Evolutionary conservation across 1,140 invertebrate genomes (phyloP).

Genomic region (Oedothorax gibbosus): DNA sequence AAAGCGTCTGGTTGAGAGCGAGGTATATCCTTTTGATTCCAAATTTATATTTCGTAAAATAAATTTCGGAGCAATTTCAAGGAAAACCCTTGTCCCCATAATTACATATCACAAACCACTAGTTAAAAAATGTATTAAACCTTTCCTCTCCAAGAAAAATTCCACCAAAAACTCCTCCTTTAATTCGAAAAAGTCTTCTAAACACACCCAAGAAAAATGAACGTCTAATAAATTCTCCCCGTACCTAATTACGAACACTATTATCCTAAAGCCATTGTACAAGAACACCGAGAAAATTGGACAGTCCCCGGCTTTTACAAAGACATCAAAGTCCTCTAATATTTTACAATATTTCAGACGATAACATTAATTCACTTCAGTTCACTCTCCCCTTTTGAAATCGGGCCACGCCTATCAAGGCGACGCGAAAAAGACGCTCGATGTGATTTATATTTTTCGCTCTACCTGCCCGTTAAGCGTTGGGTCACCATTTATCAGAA

Average conservation of each 20-base stretch:
- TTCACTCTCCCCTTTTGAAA: conserved; percentile 17
- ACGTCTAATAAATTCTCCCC: neutral
- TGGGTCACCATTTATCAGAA: conserved; percentile 36
- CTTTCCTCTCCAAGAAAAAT: neutral
- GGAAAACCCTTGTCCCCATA: too few species aligned
- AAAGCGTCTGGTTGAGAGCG: too few species aligned
- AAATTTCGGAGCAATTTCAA: too few species aligned
- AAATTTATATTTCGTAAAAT: too few species aligned
- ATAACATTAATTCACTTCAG: conserved; percentile 46
- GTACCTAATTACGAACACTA: neutral
- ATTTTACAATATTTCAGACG: conserved; percentile 17
- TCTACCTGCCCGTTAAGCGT: conserved; percentile 35
- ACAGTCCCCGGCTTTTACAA: neutral
- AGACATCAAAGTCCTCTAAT: conserved; percentile 28
- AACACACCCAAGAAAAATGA: neutral
- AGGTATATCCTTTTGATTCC: too few species aligned
- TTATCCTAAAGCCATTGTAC: neutral
- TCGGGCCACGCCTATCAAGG: conserved; percentile 11
- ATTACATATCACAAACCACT: too few species aligned
- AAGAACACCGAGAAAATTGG: conserved; percentile 2
- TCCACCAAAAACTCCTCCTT: neutral
- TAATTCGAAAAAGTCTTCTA: neutral
- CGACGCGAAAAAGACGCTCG: conserved; percentile 6
- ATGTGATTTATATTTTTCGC: conserved; percentile 54
- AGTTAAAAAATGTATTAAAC: neutral